Percentiles rank a stretch among this genome's conserved stretches.
These are phyloP conservation scores for Pardosa pseudoannulata DNA, from an alignment of 2,888 invertebrate genomes.

Conservation along the genomic window DNA sequence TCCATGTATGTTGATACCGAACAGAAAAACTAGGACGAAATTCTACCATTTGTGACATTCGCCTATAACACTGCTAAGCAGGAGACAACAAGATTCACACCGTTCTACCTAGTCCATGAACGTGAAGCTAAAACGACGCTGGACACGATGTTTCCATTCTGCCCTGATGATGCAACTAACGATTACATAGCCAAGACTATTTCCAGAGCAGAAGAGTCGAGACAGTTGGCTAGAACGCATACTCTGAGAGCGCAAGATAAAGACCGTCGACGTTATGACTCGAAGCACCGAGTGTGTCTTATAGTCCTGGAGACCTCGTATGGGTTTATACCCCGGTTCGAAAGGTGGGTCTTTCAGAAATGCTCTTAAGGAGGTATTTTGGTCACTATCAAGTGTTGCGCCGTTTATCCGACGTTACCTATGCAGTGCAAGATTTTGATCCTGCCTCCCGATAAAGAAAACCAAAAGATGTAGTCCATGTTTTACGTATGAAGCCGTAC, in stretches of 20 bases:
- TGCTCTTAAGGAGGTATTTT: background rate
- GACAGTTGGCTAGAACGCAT: background rate
- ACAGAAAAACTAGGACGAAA: constrained; percentile 19
- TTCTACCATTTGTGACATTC: constrained; percentile 23
- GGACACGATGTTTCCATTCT: constrained; percentile 1
- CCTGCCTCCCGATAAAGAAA: background rate
- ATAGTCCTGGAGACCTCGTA: background rate
- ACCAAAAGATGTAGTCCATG: constrained; percentile 7
- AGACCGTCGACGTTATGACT: background rate
- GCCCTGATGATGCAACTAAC: background rate
- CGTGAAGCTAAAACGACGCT: constrained; percentile 23
- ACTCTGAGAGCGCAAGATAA: background rate
- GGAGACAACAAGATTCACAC: background rate
- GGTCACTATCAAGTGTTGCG: constrained; percentile 40
- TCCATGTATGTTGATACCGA: constrained; percentile 13
- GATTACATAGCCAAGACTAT: background rate
- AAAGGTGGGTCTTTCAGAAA: background rate
- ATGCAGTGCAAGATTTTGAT: constrained; percentile 23
- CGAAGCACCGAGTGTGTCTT: background rate
- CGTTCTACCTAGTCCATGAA: constrained; percentile 16
- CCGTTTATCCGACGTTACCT: background rate
- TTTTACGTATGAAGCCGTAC: background rate
- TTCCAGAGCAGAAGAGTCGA: constrained; percentile 18
- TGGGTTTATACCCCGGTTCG: background rate
- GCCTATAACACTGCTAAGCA: constrained; percentile 11